Conservation (phyloP, 2,888 invertebrate genomes). For the Pammene aurita region DNA sequence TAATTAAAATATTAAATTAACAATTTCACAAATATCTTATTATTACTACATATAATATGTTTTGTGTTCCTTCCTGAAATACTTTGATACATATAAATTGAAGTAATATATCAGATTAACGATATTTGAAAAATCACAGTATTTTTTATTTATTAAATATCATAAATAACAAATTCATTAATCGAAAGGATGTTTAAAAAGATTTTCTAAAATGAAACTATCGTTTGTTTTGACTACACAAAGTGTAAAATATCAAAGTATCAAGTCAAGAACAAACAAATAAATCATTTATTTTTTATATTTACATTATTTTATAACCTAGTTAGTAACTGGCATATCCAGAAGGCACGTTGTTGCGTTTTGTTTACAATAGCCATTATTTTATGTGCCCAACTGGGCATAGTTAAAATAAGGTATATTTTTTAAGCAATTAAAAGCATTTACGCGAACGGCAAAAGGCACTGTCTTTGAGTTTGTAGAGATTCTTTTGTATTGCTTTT, state of each 20-base stretch:
- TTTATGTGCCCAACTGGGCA: slow-evolving; percentile 8
- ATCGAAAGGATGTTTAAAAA: too few relatives aligned
- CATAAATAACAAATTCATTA: too few relatives aligned
- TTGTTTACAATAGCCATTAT: slow-evolving; percentile 2
- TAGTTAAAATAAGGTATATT: background rate
- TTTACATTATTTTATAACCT: slow-evolving; percentile 64
- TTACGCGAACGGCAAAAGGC: slow-evolving; percentile 16
- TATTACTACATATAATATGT: slow-evolving; percentile 4
- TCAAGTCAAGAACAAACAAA: slow-evolving; percentile 69
- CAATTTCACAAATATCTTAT: slow-evolving; percentile 37
- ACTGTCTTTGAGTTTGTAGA: background rate
- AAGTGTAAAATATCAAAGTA: background rate
- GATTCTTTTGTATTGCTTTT: slow-evolving; percentile 16
- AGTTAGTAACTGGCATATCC: slow-evolving; percentile 77
- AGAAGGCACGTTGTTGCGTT: slow-evolving; percentile 65
- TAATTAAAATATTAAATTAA: slow-evolving; percentile 58
- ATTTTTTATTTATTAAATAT: too few relatives aligned
- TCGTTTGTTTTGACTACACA: too few relatives aligned
- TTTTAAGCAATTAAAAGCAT: slow-evolving; percentile 16
- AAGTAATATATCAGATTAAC: background rate
- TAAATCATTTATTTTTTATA: slow-evolving; percentile 49
- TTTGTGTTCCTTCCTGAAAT: slow-evolving; percentile 22
- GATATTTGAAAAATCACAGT: too few relatives aligned
- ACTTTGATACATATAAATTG: background rate
- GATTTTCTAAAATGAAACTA: too few relatives aligned